Evolutionary conservation across 1,140 invertebrate genomes (phyloP), one percentile per base, ranked within the genome.

Genomic region (Drosophila miranda): DNA sequence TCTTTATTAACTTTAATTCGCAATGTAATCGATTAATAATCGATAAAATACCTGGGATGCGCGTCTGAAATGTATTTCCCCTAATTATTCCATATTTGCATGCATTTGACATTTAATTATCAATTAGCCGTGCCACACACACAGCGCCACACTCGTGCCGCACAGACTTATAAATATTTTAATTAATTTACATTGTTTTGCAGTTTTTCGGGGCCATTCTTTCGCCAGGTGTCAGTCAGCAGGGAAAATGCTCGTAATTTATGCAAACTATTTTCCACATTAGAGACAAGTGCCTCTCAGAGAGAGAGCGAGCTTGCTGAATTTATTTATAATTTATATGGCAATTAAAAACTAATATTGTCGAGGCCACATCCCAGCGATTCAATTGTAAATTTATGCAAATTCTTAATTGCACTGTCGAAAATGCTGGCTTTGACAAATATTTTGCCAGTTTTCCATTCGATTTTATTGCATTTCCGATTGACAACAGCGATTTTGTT

Each of bases 291-390:
- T 34, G 70, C 48, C 51, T 57, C 11, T 38, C 34, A 38, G 11
- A 11, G 34, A 13, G 4, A 38, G 3, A 38, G 11, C 5, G 53
- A 44, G 19, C 51, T 51, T 46, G 60, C 3, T 56, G 62, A 66
- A 83, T 86, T 86, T 86, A 84, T 86, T 86, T 84, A 80, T 84
- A 84, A 84, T 84, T 84, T 84, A 81, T 86, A 86, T 84, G 71
- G 80, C 80, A 84, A 84, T 84, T 84, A 84, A 86, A 84, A 84
- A 86, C 80, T 84, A 84, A 84, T 84, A 80, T 84, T 84, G 81
- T 76, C 71, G 66, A 49, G 8, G 21, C 0, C 52, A 23, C 16
- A 54, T 50, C 45, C 28, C n/a, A 58, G 60, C 52, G 61, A 63
- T 79, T 55, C 66, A 81, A 74, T 75, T 77, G 69, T 73, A 84